Evolutionary conservation across 2,888 invertebrate species (phyloP).

Genomic region (Mactromeris polynyma): DNA sequence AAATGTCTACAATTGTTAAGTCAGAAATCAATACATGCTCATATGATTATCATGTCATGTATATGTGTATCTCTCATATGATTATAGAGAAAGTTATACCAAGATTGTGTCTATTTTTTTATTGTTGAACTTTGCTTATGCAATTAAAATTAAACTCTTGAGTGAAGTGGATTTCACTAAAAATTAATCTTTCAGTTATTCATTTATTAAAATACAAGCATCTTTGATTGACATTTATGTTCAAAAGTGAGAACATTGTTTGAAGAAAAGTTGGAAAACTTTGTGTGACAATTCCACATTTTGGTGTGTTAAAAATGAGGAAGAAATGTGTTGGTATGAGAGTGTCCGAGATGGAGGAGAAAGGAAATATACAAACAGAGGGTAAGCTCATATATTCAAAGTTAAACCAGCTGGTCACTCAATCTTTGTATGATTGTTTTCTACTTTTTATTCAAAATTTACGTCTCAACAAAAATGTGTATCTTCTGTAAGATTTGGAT

Average conservation of each 20-base stretch:
- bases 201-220: background rate
- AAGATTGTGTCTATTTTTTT: background rate
- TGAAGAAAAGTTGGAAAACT: background rate
- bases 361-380: background rate
- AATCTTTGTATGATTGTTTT: too few relatives aligned
- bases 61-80: background rate
- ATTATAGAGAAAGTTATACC: background rate
- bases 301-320: background rate
- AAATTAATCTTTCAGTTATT: background rate
- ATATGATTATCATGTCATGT: background rate
- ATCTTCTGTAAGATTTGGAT: too few relatives aligned
- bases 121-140: background rate
- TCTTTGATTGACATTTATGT: too few relatives aligned
- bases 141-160: background rate
- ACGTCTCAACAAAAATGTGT: too few relatives aligned
- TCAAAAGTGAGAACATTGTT: background rate
- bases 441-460: too few relatives aligned
- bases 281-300: background rate
- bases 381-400: background rate
- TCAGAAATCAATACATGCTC: background rate
- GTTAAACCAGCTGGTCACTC: too few relatives aligned
- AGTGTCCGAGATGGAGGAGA: background rate
- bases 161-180: background rate
- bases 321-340: slow-evolving; percentile 13
- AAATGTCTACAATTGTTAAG: background rate